Percentiles rank a stretch among this genome's conserved stretches.
These are phyloP conservation scores for Tyrannus savana DNA, from an alignment of 2,113 vertebrate species.

Conservation along the genomic window DNA sequence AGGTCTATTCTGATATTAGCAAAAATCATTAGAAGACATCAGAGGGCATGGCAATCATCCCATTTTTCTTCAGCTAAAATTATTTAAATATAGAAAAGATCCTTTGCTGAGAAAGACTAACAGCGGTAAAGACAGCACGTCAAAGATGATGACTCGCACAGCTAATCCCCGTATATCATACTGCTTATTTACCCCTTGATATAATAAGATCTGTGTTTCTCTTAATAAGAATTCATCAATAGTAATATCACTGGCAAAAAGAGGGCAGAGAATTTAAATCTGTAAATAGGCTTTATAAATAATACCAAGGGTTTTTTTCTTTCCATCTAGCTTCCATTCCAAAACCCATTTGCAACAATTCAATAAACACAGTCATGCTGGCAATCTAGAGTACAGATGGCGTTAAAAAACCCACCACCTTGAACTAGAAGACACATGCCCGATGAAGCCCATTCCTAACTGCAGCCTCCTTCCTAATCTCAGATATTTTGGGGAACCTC, in stretches of 20 bases:
- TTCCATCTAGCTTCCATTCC: neutral
- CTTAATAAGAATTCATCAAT: conserved; percentile 37
- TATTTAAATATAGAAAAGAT: conserved; percentile 2
- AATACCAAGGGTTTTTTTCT: neutral
- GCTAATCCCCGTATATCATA: conserved; percentile 5
- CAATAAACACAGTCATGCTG: neutral
- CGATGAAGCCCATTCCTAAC: neutral
- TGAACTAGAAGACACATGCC: neutral
- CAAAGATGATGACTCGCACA: neutral
- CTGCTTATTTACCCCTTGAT: conserved; percentile 18
- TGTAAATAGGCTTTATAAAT: conserved; percentile 13
- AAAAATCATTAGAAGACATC: neutral
- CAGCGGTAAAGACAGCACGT: neutral
- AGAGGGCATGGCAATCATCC: neutral
- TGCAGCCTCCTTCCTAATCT: neutral
- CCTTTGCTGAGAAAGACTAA: neutral
- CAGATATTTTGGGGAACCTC: neutral
- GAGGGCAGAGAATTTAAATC: neutral
- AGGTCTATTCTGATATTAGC: neutral
- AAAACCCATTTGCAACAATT: neutral
- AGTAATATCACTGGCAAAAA: conserved; percentile 34
- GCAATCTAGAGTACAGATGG: neutral
- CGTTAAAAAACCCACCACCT: neutral
- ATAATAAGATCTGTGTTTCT: neutral
- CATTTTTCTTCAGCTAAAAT: neutral